Evolutionary conservation across 2,888 invertebrate species (phyloP).

Genomic region (Ornithoptera alexandrae): DNA sequence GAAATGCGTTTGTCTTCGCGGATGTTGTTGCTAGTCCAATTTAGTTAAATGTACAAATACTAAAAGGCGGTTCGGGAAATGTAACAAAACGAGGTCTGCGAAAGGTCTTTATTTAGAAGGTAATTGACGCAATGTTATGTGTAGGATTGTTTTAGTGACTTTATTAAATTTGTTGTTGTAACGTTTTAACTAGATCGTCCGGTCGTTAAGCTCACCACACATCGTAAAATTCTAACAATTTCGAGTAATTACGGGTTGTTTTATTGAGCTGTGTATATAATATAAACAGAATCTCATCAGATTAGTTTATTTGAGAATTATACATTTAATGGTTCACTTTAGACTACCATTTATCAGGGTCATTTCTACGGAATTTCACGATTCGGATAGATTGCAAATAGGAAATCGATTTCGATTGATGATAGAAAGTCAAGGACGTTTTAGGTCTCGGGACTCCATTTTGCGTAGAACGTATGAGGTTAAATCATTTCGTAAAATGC

Average conservation of each 20-base stretch:
- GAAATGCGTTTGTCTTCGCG: too few species aligned
- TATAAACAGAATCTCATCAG: not conserved
- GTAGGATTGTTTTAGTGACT: not conserved
- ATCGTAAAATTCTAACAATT: slow-evolving; percentile 2
- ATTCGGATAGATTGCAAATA: too few species aligned
- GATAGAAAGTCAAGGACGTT: too few species aligned
- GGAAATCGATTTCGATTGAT: too few species aligned
- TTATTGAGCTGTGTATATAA: not conserved
- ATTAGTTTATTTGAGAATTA: not conserved
- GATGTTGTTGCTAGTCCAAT: not conserved
- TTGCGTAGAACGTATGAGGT: too few species aligned
- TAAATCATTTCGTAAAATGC: too few species aligned
- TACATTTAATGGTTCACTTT: not conserved
- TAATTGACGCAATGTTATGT: not conserved
- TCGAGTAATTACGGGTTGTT: not conserved
- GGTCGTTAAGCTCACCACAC: slow-evolving; percentile 1
- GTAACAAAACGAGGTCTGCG: not conserved
- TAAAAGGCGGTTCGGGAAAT: not conserved
- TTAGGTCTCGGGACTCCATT: too few species aligned
- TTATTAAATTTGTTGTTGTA: not conserved
- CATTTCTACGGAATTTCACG: too few species aligned
- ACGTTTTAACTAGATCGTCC: slow-evolving; percentile 1
- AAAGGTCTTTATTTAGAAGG: not conserved
- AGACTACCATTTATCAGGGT: too few species aligned
- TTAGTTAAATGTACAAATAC: not conserved